These are phyloP conservation scores for Belgica antarctica DNA, from an alignment of 2,888 invertebrate genomes.

Conservation along the genomic window DNA sequence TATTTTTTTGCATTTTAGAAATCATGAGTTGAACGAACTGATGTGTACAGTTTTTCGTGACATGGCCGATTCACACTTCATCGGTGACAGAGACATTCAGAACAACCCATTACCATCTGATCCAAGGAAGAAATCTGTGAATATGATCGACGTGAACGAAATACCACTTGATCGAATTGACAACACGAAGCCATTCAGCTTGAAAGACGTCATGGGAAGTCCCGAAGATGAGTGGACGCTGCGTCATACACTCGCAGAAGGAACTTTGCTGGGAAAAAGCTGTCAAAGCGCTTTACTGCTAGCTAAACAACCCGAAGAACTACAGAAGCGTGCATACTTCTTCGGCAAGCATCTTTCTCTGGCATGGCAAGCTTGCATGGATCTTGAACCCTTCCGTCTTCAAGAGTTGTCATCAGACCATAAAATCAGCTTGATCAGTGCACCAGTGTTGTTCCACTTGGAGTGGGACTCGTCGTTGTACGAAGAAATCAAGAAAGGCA, in stretches of 20 bases:
- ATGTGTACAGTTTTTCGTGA: constrained; percentile 88
- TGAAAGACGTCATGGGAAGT: constrained; percentile 60
- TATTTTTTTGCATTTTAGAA: constrained; percentile 54
- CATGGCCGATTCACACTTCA: constrained; percentile 85
- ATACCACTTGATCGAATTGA: constrained; percentile 48
- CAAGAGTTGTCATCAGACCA: constrained; percentile 48
- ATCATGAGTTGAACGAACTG: constrained; percentile 80
- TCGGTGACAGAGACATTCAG: constrained; percentile 79
- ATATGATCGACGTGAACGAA: neutral
- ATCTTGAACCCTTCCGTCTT: constrained; percentile 68
- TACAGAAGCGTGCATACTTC: constrained; percentile 78
- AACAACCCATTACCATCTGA: constrained; percentile 77
- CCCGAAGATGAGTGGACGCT: constrained; percentile 77
- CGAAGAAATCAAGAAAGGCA: constrained; percentile 37
- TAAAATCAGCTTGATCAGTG: constrained; percentile 64
- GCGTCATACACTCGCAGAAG: constrained; percentile 76
- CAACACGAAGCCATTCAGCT: constrained; percentile 58
- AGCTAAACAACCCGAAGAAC: constrained; percentile 71
- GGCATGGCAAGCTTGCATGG: constrained; percentile 82
- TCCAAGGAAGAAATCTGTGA: constrained; percentile 53
- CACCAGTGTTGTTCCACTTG: constrained; percentile 79
- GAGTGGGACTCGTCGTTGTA: constrained; percentile 55
- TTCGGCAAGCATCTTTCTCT: constrained; percentile 89
- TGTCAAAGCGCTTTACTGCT: constrained; percentile 83
- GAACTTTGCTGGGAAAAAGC: constrained; percentile 74